Evolutionary conservation across 2,797 vertebrate genomes (phyloP), one percentile per base, ranked within the genome.

Genomic region (Ptychobarbus kaznakovi): DNA sequence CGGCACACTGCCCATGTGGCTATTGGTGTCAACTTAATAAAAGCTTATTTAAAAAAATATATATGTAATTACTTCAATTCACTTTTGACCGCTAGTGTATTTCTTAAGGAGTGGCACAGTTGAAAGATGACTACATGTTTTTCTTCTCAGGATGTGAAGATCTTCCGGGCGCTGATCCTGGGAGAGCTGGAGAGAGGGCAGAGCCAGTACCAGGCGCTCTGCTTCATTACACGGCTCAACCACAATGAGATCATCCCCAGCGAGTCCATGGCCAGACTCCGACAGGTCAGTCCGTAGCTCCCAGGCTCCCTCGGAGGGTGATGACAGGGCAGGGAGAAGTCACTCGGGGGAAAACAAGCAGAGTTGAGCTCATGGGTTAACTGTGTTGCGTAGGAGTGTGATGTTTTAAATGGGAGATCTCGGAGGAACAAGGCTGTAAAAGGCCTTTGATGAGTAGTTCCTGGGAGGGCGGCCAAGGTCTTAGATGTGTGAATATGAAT

Each of bases 191-290:
- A 99, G 89, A 94, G 98, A 88, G 98, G 98, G 35, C 97, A 99
- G 93, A 98, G 94, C 92, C 98, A 99, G 92, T 99, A 98, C 94
- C 98, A 99, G 92, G 97, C 96, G 0, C 95, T 99, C 51, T 99
- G 98, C 91, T 99, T 99, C 77, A 85, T 99, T 91, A 97, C 97
- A 0, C 94, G 96, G 80, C 97, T 99, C 72, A 95, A 92, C 90
- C 97, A 92, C 94, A 99, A 97, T 91, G 98, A 99, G 93, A 97
- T 99, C 95, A 99, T 99, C 92, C 97, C 98, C 91, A 99, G 97
- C 1, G 97, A 99, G 90, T 98, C 98, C 58, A 99, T 99, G 98
- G 97, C 97, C 2, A 97, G 98, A 87, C 96, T 99, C 84, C 93
- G 98, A 87, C 98, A 99, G 97, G 98, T 99, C 78, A 91, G 90